Base-by-base conservation (phyloP, 2,113 vertebrate genomes). In the Panthera tigris region DNA sequence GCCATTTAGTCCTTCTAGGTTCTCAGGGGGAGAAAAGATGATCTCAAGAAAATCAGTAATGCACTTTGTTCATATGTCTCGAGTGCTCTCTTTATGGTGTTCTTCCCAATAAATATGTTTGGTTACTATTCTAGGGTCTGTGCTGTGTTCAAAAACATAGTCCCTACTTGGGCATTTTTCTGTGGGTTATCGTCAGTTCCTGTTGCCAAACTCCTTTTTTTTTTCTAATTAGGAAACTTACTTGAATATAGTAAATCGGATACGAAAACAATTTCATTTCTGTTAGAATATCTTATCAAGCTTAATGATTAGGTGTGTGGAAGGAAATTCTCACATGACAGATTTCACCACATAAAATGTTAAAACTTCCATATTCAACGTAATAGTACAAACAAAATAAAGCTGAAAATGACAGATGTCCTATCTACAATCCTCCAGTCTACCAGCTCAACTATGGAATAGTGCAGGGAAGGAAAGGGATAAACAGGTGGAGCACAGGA, bases 401-500 rank as follows among this genome's bases (percentile, higher is more conserved):
- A 71, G 63, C 21, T 12, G 7, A 85, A 85, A 61, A 57, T 81
- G n/a, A 23, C 19, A 41, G n/a, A 31, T 61, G 45, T 52, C 4
- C 36, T 76, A 12, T 45, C 9, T 41, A 21, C 1, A 92, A 21
- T 45, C 25, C 8, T 65, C 29, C 68, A 9, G 4, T 57, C 12
- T 76, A 25, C 19, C 19, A 52, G 23, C 36, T 57, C 18, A 78
- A 29, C 39, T 57, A 33, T 52, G 25, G 16, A 86, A 66, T 14
- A 9, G 3, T 82, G 18, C 9, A 4, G 19, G 4, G 18, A n/a
- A 50, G 39, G 2, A 3, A 36, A 63, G n/a, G 10, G 25, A 57
- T 7, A 1, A 31, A 33, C 5, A 29, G 2, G 2, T 27, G 61
- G 31, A 52, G 1, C 27, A 39, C 2, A 9, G 65, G 4, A 36